A percentile compares a stretch with the other conserved stretches of the same genome.
These are phyloP conservation scores for Saxidomus purpurata DNA, from an alignment of 1,140 invertebrate genomes.

Conservation along the genomic window DNA sequence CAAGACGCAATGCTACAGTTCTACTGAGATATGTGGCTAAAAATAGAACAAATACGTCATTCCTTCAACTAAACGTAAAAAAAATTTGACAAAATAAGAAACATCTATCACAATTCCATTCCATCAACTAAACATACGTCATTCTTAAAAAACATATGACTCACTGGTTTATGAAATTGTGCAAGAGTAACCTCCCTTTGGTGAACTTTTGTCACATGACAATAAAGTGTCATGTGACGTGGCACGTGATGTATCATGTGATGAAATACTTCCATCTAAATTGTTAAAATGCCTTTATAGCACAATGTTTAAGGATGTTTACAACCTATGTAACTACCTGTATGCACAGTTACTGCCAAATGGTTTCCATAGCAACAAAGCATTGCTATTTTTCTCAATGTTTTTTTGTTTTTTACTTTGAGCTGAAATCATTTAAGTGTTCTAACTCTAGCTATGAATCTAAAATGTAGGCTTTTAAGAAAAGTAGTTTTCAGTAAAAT, in stretches of 20 bases:
- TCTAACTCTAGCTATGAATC: too few species aligned
- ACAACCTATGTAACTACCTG: too few species aligned
- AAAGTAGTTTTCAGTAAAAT: too few species aligned
- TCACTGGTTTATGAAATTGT: slow-evolving; percentile 56
- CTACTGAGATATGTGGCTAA: neutral
- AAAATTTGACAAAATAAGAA: slow-evolving; percentile 2
- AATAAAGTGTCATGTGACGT: slow-evolving; percentile 37
- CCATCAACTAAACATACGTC: neutral
- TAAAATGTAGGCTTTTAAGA: too few species aligned
- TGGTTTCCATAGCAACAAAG: too few species aligned
- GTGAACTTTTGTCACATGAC: slow-evolving; percentile 48
- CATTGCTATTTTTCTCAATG: too few species aligned
- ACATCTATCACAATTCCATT: neutral
- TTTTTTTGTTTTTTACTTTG: too few species aligned
- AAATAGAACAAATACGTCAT: neutral
- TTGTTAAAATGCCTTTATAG: neutral
- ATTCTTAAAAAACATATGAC: slow-evolving; percentile 7
- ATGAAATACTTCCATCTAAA: slow-evolving; percentile 55
- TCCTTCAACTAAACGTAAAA: neutral
- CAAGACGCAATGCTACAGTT: neutral
- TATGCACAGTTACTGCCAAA: too few species aligned
- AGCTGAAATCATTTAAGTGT: too few species aligned
- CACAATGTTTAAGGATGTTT: neutral
- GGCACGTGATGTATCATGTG: slow-evolving; percentile 46
- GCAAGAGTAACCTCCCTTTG: slow-evolving; percentile 58